These are phyloP conservation scores for Hydroisotoma schaefferi DNA, from an alignment of 2,888 invertebrate genomes.

Conservation along the genomic window DNA sequence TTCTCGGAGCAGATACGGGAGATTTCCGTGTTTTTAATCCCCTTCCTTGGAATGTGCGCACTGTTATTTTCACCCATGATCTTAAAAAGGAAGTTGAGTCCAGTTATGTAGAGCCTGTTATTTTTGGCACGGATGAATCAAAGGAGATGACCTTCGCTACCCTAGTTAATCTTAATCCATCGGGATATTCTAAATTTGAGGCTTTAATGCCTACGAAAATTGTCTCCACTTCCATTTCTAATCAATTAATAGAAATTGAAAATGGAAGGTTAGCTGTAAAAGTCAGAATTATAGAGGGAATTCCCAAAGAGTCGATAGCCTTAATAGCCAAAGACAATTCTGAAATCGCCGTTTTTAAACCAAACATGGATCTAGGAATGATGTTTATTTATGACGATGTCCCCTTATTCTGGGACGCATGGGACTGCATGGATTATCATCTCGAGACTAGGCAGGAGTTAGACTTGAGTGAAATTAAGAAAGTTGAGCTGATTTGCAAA, in stretches of 20 bases:
- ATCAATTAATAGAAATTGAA: too few species aligned
- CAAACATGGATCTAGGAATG: constrained; percentile 33
- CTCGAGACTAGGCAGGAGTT: constrained; percentile 53
- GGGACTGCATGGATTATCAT: constrained; percentile 54
- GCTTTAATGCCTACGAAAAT: constrained; percentile 19
- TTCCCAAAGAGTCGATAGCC: background rate
- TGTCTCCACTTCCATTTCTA: too few species aligned
- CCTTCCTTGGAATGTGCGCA: constrained; percentile 35
- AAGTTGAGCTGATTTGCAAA: background rate
- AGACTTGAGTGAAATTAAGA: constrained; percentile 2
- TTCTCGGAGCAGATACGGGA: constrained; percentile 26
- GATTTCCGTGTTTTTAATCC: constrained; percentile 33
- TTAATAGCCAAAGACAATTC: background rate
- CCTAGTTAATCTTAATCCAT: constrained; percentile 26
- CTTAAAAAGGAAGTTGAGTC: too few species aligned
- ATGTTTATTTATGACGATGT: constrained; percentile 36
- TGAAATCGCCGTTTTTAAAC: background rate
- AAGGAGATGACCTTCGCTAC: too few species aligned
- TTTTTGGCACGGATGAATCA: too few species aligned
- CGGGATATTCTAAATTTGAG: constrained; percentile 26
- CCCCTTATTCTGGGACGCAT: constrained; percentile 38
- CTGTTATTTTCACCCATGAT: constrained; percentile 44
- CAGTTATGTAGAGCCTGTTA: too few species aligned
- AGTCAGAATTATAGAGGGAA: background rate
- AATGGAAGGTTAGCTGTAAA: too few species aligned